Evolutionary conservation across 2,888 invertebrate genomes (phyloP).

Genomic region (Rugalucina vietnamica): DNA sequence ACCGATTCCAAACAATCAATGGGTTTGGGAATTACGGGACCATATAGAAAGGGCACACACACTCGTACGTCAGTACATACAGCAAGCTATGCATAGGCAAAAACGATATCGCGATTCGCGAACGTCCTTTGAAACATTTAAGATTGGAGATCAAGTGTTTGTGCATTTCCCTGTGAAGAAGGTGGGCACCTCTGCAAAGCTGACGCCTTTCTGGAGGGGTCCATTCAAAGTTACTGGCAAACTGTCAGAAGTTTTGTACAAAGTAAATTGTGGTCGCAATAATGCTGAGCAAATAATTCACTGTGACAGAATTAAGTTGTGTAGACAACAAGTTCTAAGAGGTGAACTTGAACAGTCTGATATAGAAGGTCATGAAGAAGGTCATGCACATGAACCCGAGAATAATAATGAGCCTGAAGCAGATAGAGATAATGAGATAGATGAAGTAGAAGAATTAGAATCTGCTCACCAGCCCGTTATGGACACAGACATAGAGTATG

Average conservation of each 20-base stretch:
- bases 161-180: background rate
- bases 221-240: constrained; percentile 15
- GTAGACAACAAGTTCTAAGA: background rate
- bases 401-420: background rate
- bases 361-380: background rate
- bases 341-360: background rate
- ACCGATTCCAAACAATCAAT: background rate
- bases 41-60: background rate
- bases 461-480: background rate
- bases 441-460: background rate
- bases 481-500: background rate
- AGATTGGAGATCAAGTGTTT: background rate
- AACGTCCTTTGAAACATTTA: background rate
- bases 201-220: background rate
- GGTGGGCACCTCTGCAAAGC: background rate
- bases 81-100: background rate
- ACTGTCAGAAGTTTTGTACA: constrained; percentile 22
- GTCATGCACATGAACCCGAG: background rate
- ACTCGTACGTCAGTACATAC: background rate
- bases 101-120: background rate
- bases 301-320: background rate
- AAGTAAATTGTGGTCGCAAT: constrained; percentile 17
- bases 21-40: background rate
- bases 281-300: constrained; percentile 9
- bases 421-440: background rate